phyloP scores from a whole-genome alignment of 2,113 vertebrate genomes.

The Apaloderma vittatum region DNA sequence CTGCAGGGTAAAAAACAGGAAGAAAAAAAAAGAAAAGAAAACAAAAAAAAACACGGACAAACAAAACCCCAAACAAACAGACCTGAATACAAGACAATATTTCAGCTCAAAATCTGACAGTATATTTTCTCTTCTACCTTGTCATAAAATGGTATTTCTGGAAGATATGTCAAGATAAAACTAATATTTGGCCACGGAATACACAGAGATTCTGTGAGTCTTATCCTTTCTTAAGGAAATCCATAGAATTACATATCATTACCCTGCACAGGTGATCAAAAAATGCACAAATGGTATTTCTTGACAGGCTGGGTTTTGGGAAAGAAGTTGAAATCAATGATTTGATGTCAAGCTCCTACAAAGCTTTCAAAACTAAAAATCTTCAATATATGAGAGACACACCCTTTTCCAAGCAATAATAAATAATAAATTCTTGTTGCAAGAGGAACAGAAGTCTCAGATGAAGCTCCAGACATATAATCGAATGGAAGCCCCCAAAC shows the following conservation, averaged over 20 bases:
- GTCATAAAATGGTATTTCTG: not conserved
- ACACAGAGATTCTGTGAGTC: not conserved
- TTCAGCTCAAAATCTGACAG: not conserved
- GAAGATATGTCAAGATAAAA: not conserved
- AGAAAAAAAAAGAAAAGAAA: accelerated
- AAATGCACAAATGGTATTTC: not conserved
- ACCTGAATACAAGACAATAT: not conserved
- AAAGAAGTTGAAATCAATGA: not conserved
- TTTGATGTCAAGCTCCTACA: not conserved
- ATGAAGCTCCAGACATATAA: not conserved
- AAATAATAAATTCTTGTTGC: not conserved
- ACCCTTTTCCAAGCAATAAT: not conserved
- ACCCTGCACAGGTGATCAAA: not conserved
- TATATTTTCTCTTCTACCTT: not conserved
- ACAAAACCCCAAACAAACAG: not conserved
- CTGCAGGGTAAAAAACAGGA: slow-evolving; percentile 61
- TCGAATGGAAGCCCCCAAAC: not conserved
- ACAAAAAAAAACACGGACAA: not conserved
- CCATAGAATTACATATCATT: not conserved
- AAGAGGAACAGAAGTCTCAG: not conserved
- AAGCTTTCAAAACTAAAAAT: not conserved
- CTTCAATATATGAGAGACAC: not conserved
- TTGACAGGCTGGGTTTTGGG: not conserved
- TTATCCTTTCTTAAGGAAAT: not conserved
- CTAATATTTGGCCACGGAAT: not conserved